These are phyloP conservation scores for Sebastes taczanowskii DNA, from an alignment of 2,797 vertebrate genomes.

Conservation along the genomic window DNA sequence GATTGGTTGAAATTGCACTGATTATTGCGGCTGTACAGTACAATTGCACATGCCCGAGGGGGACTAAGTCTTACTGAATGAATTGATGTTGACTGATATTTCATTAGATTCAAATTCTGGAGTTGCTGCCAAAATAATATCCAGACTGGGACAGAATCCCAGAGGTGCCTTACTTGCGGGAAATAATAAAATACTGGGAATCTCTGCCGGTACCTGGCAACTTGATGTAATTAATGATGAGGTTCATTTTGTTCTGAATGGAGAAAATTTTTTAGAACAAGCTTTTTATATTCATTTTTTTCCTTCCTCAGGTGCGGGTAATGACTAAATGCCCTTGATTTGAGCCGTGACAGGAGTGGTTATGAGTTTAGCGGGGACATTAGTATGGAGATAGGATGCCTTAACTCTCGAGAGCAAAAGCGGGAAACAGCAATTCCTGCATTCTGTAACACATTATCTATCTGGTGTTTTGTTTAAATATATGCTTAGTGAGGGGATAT, in stretches of 20 bases:
- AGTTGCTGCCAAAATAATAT: slow-evolving; percentile 7
- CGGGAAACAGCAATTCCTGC: slow-evolving; percentile 22
- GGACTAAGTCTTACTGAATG: neutral
- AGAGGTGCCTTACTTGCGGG: neutral
- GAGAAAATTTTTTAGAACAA: slow-evolving; percentile 12
- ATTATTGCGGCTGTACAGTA: neutral
- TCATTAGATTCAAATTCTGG: slow-evolving; percentile 8
- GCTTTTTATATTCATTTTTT: neutral
- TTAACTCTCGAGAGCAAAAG: slow-evolving; percentile 16
- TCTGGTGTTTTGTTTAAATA: slow-evolving; percentile 26
- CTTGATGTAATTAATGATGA: slow-evolving; percentile 32
- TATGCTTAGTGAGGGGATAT: slow-evolving; percentile 1
- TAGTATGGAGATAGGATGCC: slow-evolving; percentile 17
- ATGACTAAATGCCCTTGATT: slow-evolving; percentile 43
- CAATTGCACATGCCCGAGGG: slow-evolving; percentile 7
- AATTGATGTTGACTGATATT: slow-evolving; percentile 21
- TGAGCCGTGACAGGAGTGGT: slow-evolving; percentile 25
- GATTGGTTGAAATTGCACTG: neutral
- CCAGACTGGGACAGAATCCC: slow-evolving; percentile 4
- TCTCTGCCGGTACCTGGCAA: slow-evolving; percentile 9
- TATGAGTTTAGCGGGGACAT: slow-evolving; percentile 18
- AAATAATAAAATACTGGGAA: slow-evolving; percentile 1
- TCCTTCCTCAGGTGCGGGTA: slow-evolving; percentile 12
- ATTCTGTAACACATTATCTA: slow-evolving; percentile 2
- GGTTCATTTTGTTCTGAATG: slow-evolving; percentile 29